Conservation (phyloP, 2,888 invertebrate species). For the Rhopalosiphum nymphaeae region DNA sequence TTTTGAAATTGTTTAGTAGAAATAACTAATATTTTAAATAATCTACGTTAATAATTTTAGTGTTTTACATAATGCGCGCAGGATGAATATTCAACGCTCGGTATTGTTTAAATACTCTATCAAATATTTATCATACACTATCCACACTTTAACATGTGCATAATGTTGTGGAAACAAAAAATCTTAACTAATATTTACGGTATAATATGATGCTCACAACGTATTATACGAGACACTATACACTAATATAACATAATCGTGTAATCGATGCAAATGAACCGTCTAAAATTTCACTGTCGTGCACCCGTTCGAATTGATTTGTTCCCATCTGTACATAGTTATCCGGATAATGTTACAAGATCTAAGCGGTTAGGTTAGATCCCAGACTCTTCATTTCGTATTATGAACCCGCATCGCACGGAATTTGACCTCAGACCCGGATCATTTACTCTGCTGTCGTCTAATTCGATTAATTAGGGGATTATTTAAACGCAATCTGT, state of each 20-base stretch:
- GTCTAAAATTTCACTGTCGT: not conserved
- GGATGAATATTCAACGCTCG: not conserved
- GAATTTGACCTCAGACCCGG: not conserved
- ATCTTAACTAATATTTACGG: not conserved
- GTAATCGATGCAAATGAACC: not conserved
- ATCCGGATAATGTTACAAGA: not conserved
- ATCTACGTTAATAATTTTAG: slow-evolving; percentile 8
- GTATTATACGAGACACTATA: not conserved
- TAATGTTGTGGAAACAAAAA: not conserved
- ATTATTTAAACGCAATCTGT: slow-evolving; percentile 23
- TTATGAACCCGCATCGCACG: not conserved
- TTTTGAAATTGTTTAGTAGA: slow-evolving; percentile 19
- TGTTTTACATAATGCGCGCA: not conserved
- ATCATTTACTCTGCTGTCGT: slow-evolving; percentile 9
- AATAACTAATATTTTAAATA: slow-evolving; percentile 9
- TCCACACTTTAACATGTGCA: not conserved
- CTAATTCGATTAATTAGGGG: slow-evolving; percentile 11
- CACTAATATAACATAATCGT: not conserved
- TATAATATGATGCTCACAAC: not conserved
- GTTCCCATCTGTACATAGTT: not conserved
- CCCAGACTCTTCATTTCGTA: not conserved
- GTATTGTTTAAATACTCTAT: not conserved
- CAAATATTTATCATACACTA: not conserved
- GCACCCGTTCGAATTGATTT: not conserved
- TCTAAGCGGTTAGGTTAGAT: not conserved